Base-by-base conservation (phyloP, 2,888 invertebrate species). In the Stenotaenia linearis region DNA sequence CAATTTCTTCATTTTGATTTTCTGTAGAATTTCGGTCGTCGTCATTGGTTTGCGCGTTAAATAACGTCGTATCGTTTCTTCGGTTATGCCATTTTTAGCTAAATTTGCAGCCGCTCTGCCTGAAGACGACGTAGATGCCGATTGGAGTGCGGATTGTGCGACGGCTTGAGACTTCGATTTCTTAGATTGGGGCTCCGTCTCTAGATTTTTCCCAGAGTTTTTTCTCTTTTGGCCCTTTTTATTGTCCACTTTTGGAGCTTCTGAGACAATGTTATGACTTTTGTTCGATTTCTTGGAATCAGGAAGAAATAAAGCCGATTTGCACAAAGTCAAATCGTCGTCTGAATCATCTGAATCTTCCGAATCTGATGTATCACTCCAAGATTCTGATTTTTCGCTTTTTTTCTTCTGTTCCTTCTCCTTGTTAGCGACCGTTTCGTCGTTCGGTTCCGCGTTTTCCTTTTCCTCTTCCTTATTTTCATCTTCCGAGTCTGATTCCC, bases 21-120 rank as follows among this genome's bases (percentile, higher is more conserved):
- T 98, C 82, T 96, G 95, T 69, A 98, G 88, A 37, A 98, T 88
- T 85, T 98, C 98, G 0, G 96, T 98, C 0, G 98, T 95, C 0
- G 98, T 98, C 93, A 98, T 97, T 0, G 98, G 99, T 85, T 98
- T 98, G 10, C 98, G 91, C 86, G 94, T 93, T 37, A 99, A 88
- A 87, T 99, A 98, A 18, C 97, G 91, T 1, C 97, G 90, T 6
- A 99, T 96, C 0, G 96, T 94, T 84, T 97, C 97, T 85, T 98
- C 97, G 0, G 95, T 95, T 45, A 97, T 95, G 78, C 95, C 95
- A 85, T 93, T 93, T 5, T 15, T 18, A 1, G 56, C 15, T 9
- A 56, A 56, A 56, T 56, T 18, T 2, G 23, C 56, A n/a, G 18
- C 3, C 18, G 56, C n/a, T 23, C 56, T 56, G 23, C 7, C 7